phyloP scores from a whole-genome alignment of 2,113 vertebrate species.

The Scophthalmus maximus region DNA sequence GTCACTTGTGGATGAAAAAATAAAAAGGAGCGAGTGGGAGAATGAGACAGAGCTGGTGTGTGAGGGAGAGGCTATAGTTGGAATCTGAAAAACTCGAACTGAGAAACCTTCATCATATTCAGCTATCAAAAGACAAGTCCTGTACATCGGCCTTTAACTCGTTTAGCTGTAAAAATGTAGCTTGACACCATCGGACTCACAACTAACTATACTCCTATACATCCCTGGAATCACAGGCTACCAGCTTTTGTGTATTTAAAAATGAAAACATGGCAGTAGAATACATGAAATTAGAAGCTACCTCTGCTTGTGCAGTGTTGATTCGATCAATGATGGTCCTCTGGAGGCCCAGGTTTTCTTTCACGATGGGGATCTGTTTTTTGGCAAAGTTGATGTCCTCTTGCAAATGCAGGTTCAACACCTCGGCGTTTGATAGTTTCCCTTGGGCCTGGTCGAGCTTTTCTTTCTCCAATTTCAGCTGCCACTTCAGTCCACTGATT shows the following conservation, averaged over 20 bases:
- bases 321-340: conserved; percentile 54
- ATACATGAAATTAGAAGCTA: conserved; percentile 45
- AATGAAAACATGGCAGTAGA: background rate
- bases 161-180: too few species aligned
- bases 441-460: conserved; percentile 66
- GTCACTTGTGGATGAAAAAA: too few species aligned
- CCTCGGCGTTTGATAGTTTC: conserved; percentile 63
- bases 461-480: conserved; percentile 73
- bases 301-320: conserved; percentile 72
- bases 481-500: conserved; percentile 79
- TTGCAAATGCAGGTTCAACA: conserved; percentile 70
- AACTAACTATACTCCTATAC: background rate
- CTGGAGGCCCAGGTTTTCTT: conserved; percentile 82
- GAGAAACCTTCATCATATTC: background rate
- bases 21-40: conserved; percentile 5
- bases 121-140: too few species aligned
- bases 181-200: too few species aligned
- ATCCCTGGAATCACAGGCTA: background rate
- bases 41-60: conserved; percentile 6
- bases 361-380: conserved; percentile 82
- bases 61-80: background rate
- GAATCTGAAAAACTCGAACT: background rate
- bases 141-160: too few species aligned
- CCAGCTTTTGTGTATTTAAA: conserved; percentile 4
- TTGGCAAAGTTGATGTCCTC: conserved; percentile 81